Base-by-base conservation (phyloP, 2,113 vertebrate genomes). In the Colinus virginianus region DNA sequence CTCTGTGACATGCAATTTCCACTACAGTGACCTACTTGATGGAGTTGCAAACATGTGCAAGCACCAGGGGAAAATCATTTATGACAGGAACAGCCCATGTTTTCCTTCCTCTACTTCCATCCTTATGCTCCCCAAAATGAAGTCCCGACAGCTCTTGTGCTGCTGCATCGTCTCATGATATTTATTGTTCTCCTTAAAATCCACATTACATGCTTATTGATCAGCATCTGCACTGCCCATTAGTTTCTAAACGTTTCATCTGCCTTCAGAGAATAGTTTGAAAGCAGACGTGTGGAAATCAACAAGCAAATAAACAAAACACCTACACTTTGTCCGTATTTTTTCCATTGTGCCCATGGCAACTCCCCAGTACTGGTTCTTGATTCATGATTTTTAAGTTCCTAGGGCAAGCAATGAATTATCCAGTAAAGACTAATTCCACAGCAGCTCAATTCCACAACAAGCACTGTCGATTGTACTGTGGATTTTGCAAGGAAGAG, bases 1-100 rank as follows among this genome's bases (percentile, higher is more conserved):
- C 22, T 68, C 70, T n/a, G 75, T 3, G 10, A 51, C 12, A 28
- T 48, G 58, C 78, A 62, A 18, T 90, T 95, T 78, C 84, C 81
- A 89, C 40, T 53, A 40, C 78, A 74, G 49, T 84, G 67, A 94
- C 75, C 49, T 72, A 32, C 26, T 59, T 92, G 79, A 78, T 4
- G 21, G 48, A 83, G 59, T 32, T 82, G 63, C 23, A 89, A 59
- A 66, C 18, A 45, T 7, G 21, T n/a, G 77, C 3, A 9, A 77
- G 23, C 48, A 87, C 45, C 8, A 17, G 32, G 3, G 12, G 14
- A 89, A 89, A 95, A 77, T 14, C 2, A 53, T 82, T 58, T 42
- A 34, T 0, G 0, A 13, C 32, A 36, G 49, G 36, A 85, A 69
- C 13, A 72, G 30, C 11, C 38, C 36, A 56, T 13, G 14, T 13